phyloP scores from a whole-genome alignment of 2,113 vertebrate species.

The Pyrgilauda ruficollis region DNA sequence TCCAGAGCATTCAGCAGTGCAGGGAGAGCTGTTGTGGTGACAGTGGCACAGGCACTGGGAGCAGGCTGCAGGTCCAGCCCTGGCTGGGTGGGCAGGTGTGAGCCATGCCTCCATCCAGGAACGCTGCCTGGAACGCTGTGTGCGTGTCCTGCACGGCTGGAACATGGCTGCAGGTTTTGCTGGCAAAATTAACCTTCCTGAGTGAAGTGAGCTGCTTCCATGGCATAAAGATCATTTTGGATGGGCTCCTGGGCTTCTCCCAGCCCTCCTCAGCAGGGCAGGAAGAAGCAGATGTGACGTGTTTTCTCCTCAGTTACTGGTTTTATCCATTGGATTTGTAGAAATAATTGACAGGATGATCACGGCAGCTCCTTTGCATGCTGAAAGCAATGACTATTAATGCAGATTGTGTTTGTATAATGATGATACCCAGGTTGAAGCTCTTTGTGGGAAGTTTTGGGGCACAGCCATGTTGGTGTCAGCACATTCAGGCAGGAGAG shows the following conservation, averaged over 20 bases:
- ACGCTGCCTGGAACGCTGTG: neutral
- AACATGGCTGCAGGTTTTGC: neutral
- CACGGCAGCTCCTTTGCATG: neutral
- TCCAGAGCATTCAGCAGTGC: neutral
- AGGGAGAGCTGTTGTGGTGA: neutral
- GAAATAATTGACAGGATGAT: neutral
- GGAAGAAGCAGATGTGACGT: neutral
- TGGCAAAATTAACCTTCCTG: neutral
- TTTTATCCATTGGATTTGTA: neutral
- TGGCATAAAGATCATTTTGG: neutral
- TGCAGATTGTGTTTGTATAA: neutral
- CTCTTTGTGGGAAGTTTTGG: neutral
- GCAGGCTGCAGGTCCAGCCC: neutral
- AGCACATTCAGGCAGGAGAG: neutral
- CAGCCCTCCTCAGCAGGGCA: neutral
- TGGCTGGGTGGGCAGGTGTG: neutral
- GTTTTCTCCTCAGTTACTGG: neutral
- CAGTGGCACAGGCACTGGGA: neutral
- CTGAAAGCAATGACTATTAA: neutral
- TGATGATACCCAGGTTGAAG: neutral
- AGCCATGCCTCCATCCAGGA: neutral
- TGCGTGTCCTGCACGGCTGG: neutral
- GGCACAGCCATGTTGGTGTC: fast-evolving
- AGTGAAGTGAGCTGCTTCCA: neutral
- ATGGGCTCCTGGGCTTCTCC: neutral